phyloP scores from a whole-genome alignment of 1,140 invertebrate species.

The Cecropterus lyciades region DNA sequence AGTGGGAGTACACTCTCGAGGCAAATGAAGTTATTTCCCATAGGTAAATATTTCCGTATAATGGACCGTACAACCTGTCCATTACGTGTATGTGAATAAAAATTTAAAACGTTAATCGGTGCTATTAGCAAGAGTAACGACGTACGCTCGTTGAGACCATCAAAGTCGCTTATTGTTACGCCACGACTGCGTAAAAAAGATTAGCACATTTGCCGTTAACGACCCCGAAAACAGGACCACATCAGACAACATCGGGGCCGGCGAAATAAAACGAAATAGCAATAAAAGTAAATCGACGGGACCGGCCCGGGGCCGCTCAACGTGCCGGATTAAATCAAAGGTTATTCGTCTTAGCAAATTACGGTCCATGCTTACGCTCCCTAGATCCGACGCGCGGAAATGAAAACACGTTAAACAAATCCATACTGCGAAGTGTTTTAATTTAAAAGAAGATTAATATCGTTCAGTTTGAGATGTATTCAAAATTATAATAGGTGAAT shows the following conservation, averaged over 20 bases:
- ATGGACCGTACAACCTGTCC: constrained; percentile 36
- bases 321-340: constrained; percentile 80
- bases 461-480: too few relatives aligned
- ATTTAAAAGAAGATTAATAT: too few relatives aligned
- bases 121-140: constrained; percentile 62
- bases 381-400: constrained; percentile 56
- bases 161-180: constrained; percentile 68
- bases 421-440: not conserved
- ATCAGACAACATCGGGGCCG: constrained; percentile 64
- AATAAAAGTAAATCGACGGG: constrained; percentile 79
- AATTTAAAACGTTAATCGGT: constrained; percentile 61
- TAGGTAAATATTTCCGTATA: constrained; percentile 38
- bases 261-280: constrained; percentile 78
- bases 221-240: constrained; percentile 73
- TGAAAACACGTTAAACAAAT: constrained; percentile 44
- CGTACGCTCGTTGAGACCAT: constrained; percentile 49
- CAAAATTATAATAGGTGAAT: too few relatives aligned
- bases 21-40: constrained; percentile 41
- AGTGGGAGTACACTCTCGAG: constrained; percentile 41
- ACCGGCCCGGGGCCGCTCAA: constrained; percentile 57
- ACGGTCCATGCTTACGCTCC: constrained; percentile 66
- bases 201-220: constrained; percentile 80
- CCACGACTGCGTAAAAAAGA: constrained; percentile 73
- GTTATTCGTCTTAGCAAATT: constrained; percentile 82
- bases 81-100: constrained; percentile 37